Evolutionary conservation across 2,888 invertebrate genomes (phyloP), one percentile per base, ranked within the genome.

Genomic region (Andrena chrysosceles): DNA sequence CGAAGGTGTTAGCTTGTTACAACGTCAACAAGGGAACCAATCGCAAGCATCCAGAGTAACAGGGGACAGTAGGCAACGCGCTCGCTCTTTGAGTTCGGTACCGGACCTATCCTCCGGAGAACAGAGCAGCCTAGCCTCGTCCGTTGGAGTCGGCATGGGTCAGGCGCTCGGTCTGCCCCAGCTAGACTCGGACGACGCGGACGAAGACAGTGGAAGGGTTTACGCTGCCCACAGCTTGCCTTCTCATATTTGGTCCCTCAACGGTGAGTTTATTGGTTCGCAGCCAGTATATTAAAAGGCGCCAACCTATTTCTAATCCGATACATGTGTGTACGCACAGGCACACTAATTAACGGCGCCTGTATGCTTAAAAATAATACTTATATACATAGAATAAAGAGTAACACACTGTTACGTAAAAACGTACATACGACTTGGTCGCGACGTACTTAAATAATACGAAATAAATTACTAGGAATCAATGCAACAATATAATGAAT

Each of bases 181-280:
- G 96, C 92, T 96, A 95, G 85, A 96, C 64, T 89, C 96, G 67
- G 97, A 97, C 91, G 97, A 97, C 89, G 95, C 95, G 68, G 95
- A 94, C 77, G 93, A 95, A 80, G 95, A 95, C 81, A 93, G 94
- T 52, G 94, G 94, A 76, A 97, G 97, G 81, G 97, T 98, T 49
- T 98, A 97, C 93, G 97, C 98, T 82, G 97, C 98, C 90, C 98
- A 98, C 94, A 98, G 98, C 91, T 95, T 98, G 95, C 98, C 98
- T 93, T 97, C 98, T 90, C 98, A 98, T 95, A 97, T 98, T 95
- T 98, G 98, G 97, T 97, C 98, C 90, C 95, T 98, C 91, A 98
- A 98, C 94, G 98, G 97, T 97, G 94, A 96, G 96, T 95, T 67
- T 20, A 60, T 75, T 10, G 8, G 29, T 13, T 67, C 29, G 16